Evolutionary conservation across 2,113 vertebrate genomes (phyloP).

Genomic region (Ptilonorhynchus violaceus): DNA sequence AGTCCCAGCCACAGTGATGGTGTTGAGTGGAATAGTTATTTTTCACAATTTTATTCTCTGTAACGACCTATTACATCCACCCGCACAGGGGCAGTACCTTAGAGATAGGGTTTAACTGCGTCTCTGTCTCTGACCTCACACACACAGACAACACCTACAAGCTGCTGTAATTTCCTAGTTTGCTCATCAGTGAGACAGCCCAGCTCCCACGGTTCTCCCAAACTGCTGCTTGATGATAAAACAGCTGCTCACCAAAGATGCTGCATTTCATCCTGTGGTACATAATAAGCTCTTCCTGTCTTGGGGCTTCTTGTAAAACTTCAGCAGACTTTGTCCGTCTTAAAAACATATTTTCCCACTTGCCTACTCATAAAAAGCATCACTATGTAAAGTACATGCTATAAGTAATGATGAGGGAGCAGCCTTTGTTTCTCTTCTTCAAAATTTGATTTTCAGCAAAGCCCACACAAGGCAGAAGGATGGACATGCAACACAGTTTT

Average conservation of each 20-base stretch:
- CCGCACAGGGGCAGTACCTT: not conserved
- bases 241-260: not conserved
- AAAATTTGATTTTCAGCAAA: not conserved
- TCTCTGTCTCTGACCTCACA: not conserved
- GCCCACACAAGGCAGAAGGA: not conserved
- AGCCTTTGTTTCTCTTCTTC: rapidly evolving
- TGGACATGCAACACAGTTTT: not conserved
- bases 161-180: not conserved
- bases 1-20: not conserved
- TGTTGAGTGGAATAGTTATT: not conserved
- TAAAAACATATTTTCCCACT: not conserved
- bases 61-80: not conserved
- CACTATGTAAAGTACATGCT: not conserved
- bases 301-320: not conserved
- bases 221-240: not conserved
- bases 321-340: not conserved
- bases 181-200: not conserved
- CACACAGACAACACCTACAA: not conserved
- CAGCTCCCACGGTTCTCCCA: not conserved
- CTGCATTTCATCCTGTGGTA: not conserved
- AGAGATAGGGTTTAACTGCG: not conserved
- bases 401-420: not conserved
- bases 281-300: not conserved
- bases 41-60: not conserved
- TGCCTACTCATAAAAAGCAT: not conserved